A percentile compares a stretch with the other conserved stretches of the same genome.
phyloP scores from a whole-genome alignment of 2,888 invertebrate species.

The Hirtodrosophila duncani region DNA sequence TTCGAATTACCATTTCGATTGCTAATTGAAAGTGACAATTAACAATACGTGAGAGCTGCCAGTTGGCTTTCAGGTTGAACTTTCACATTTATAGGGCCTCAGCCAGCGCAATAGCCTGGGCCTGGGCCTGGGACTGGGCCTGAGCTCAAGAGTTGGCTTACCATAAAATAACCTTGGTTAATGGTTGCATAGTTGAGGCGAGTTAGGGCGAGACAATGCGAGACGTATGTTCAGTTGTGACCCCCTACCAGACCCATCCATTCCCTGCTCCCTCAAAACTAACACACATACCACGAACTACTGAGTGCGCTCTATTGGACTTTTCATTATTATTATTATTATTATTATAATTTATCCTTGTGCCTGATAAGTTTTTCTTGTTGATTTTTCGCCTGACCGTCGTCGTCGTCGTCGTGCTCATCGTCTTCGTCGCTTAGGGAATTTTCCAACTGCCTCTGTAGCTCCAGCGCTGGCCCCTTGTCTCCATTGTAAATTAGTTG shows the following conservation, averaged over 20 bases:
- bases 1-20: constrained; percentile 21
- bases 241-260: no score
- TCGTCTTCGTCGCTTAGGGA: constrained; percentile 12
- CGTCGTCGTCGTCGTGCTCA: no score
- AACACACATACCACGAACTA: no score
- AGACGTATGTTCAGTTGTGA: no score
- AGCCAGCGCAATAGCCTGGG: no score
- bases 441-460: constrained; percentile 15
- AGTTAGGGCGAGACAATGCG: no score
- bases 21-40: constrained; percentile 59
- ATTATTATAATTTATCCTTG: constrained; percentile 52
- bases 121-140: no score
- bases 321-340: constrained; percentile 25
- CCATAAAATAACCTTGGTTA: constrained; percentile 32
- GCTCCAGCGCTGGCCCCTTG: constrained; percentile 9
- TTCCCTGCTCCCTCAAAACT: no score
- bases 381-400: constrained; percentile 9
- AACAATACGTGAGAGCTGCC: constrained; percentile 8
- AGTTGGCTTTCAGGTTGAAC: constrained; percentile 47
- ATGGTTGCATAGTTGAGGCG: constrained; percentile 6
- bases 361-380: constrained; percentile 33
- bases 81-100: constrained; percentile 47
- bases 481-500: constrained; percentile 10
- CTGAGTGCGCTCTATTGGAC: constrained; percentile 4
- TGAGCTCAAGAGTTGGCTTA: no score